phyloP scores from a whole-genome alignment of 2,113 vertebrate genomes.

The Psilopogon haemacephalus region DNA sequence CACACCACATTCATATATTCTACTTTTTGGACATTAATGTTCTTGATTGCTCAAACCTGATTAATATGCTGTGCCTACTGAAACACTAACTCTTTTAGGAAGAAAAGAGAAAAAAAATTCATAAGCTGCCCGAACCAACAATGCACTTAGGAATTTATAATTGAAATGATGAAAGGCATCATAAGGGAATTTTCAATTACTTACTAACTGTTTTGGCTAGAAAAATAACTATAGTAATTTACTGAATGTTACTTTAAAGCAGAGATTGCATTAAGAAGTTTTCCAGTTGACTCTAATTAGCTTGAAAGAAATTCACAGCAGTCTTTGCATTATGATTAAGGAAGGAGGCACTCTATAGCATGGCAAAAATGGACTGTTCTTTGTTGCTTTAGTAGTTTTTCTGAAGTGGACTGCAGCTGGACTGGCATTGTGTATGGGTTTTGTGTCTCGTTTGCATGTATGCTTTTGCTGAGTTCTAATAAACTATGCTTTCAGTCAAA shows the following conservation, averaged over 20 bases:
- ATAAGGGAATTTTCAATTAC: conserved; percentile 45
- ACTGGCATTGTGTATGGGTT: neutral
- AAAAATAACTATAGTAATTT: conserved; percentile 39
- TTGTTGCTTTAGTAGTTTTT: neutral
- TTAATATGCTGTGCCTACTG: conserved; percentile 2
- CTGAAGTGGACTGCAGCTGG: neutral
- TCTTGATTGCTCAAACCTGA: neutral
- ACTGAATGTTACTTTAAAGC: neutral
- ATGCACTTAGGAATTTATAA: conserved; percentile 44
- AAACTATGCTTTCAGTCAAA: neutral
- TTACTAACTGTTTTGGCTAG: conserved; percentile 53
- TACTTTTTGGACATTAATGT: conserved; percentile 1
- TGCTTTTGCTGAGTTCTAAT: neutral
- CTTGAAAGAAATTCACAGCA: conserved; percentile 2
- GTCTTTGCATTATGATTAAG: neutral
- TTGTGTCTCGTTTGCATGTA: neutral
- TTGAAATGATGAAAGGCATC: neutral
- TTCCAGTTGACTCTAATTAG: neutral
- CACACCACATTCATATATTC: neutral
- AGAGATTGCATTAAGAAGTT: neutral
- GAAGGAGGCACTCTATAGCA: neutral
- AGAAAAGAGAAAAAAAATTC: neutral
- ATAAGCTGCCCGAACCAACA: conserved; percentile 29
- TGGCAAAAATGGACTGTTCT: neutral
- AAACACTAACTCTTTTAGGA: neutral